Conservation (phyloP, 1,140 invertebrate species). For the Carcinoscorpius rotundicauda region DNA sequence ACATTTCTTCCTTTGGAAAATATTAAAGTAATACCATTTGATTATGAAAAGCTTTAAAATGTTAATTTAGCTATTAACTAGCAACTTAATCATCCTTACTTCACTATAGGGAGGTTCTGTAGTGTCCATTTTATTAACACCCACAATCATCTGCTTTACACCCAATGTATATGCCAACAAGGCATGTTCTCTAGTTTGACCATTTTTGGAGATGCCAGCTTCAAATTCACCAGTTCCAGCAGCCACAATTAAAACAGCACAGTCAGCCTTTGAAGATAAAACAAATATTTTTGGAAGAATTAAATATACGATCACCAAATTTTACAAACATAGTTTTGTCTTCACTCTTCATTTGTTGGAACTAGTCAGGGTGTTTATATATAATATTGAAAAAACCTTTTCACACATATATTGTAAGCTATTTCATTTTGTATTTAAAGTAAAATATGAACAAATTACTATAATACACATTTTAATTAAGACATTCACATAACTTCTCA, state of each 20-base stretch:
- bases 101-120: slow-evolving; percentile 42
- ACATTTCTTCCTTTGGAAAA: too few relatives aligned
- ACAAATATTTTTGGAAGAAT: background rate
- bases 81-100: background rate
- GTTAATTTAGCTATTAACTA: background rate
- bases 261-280: slow-evolving; percentile 36
- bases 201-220: slow-evolving; percentile 47
- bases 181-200: slow-evolving; percentile 47
- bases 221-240: slow-evolving; percentile 45
- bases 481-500: too few relatives aligned
- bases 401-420: too few relatives aligned
- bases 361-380: too few relatives aligned
- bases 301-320: too few relatives aligned
- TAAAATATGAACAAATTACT: too few relatives aligned
- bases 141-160: slow-evolving; percentile 47
- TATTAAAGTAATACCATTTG: too few relatives aligned
- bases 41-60: background rate
- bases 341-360: too few relatives aligned
- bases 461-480: too few relatives aligned
- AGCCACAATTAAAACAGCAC: slow-evolving; percentile 45
- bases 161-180: slow-evolving; percentile 46
- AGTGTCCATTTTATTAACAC: slow-evolving; percentile 48
- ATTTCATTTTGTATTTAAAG: too few relatives aligned
- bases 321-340: too few relatives aligned
- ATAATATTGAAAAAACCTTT: too few relatives aligned